phyloP scores from a whole-genome alignment of 2,113 vertebrate genomes.

The Saiga tatarica region DNA sequence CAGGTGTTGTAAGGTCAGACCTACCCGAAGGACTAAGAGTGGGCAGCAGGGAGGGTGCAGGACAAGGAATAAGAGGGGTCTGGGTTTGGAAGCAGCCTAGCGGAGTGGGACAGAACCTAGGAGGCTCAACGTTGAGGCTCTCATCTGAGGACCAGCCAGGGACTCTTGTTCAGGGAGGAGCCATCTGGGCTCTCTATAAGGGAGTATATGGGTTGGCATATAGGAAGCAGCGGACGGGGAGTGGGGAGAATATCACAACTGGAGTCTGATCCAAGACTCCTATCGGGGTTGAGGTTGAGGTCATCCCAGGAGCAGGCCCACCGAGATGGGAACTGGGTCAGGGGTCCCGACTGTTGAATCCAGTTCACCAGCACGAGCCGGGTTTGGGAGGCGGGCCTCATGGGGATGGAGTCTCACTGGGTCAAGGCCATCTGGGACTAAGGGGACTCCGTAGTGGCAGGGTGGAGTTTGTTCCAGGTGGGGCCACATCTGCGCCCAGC shows the following conservation, averaged over 20 bases:
- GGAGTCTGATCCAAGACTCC: background rate
- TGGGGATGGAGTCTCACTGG: background rate
- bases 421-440: background rate
- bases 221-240: background rate
- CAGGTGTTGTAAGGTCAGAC: background rate
- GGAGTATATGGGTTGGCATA: background rate
- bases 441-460: background rate
- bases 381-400: background rate
- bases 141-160: background rate
- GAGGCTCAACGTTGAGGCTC: background rate
- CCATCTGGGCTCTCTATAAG: background rate
- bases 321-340: background rate
- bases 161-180: background rate
- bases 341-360: background rate
- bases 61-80: background rate
- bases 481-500: background rate
- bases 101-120: background rate
- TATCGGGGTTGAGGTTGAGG: background rate
- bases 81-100: background rate
- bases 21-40: background rate
- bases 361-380: background rate
- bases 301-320: background rate
- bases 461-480: background rate
- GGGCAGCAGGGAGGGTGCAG: too few species aligned
- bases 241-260: background rate